These are phyloP conservation scores for Vireo griseus DNA, from an alignment of 2,797 vertebrate species.

Conservation along the genomic window DNA sequence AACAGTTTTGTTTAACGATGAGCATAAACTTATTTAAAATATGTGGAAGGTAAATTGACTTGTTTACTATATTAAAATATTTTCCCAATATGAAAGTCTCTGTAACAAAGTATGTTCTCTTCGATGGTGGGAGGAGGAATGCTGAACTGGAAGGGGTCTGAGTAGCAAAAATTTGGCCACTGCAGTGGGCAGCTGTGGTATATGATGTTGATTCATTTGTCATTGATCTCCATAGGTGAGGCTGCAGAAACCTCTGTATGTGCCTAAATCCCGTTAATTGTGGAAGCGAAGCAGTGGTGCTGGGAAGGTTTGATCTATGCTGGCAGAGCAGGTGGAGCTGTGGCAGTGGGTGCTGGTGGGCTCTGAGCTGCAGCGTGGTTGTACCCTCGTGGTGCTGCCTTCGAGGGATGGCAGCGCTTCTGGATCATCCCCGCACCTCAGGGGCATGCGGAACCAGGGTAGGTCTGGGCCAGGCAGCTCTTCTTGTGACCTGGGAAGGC, in stretches of 20 bases:
- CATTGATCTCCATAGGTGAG: background rate
- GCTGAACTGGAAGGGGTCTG: background rate
- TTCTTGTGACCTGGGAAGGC: background rate
- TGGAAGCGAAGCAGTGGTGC: background rate
- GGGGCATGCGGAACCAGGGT: background rate
- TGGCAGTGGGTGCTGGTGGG: background rate
- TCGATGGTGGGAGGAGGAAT: background rate
- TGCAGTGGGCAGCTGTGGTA: accelerated
- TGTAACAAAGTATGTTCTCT: conserved; percentile 35
- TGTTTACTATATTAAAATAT: conserved; percentile 68
- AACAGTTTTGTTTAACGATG: conserved; percentile 32
- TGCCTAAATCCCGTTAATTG: background rate
- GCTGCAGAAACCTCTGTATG: background rate
- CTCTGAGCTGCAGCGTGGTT: background rate
- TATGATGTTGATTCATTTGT: background rate
- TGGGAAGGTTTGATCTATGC: background rate
- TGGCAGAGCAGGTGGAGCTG: background rate
- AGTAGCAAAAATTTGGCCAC: background rate
- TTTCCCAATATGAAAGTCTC: conserved; percentile 58
- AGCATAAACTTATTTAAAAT: conserved; percentile 58
- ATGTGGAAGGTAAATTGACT: conserved; percentile 50
- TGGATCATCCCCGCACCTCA: accelerated
- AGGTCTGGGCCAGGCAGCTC: background rate
- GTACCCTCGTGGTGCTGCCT: background rate
- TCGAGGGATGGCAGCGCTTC: background rate